Percentiles rank a stretch among this genome's conserved stretches.
These are phyloP conservation scores for Pitta sordida DNA, from an alignment of 2,113 vertebrate species.

Conservation along the genomic window DNA sequence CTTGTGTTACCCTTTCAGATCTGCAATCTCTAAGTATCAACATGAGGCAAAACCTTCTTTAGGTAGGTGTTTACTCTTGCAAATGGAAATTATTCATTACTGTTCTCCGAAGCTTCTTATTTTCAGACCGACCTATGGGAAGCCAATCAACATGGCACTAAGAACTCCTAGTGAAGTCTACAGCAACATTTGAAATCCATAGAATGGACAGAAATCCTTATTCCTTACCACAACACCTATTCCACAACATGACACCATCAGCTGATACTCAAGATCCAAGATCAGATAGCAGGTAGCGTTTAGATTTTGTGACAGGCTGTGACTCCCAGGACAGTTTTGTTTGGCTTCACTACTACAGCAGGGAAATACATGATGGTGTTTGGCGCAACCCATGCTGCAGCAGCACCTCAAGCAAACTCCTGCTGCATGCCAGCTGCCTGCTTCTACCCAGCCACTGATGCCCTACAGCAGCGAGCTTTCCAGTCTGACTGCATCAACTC, in stretches of 20 bases:
- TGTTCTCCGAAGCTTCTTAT: background rate
- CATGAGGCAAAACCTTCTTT: background rate
- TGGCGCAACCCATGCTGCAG: fast-evolving
- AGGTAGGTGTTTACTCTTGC: background rate
- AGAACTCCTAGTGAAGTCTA: background rate
- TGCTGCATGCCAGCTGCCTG: background rate
- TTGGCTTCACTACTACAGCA: background rate
- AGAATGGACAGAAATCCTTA: background rate
- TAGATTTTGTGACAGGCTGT: background rate
- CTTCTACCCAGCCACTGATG: background rate
- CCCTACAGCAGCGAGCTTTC: background rate
- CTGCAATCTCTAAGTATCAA: background rate
- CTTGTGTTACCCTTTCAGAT: background rate
- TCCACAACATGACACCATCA: background rate
- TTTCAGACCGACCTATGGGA: background rate
- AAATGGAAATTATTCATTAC: background rate
- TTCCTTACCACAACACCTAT: background rate
- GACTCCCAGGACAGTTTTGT: background rate
- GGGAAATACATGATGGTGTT: background rate
- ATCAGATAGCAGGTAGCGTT: background rate
- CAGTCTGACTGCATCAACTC: background rate
- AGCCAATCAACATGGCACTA: background rate
- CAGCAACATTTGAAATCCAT: background rate
- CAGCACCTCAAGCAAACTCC: background rate
- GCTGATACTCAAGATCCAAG: background rate